These are phyloP conservation scores for Tachystola acroxantha DNA, from an alignment of 2,888 invertebrate genomes.

Conservation along the genomic window DNA sequence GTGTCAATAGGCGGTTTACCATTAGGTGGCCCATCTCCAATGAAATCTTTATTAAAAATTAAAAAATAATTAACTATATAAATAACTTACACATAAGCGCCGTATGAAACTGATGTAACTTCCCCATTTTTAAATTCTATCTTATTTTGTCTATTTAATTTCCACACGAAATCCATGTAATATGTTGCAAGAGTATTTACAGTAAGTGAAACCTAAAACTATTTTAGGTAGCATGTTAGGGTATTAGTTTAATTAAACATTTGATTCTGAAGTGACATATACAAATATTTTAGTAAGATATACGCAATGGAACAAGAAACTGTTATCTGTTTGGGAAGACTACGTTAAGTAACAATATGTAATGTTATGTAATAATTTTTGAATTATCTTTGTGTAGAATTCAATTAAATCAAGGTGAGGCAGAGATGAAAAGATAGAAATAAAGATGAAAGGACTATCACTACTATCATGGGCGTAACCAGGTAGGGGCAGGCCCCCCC, in stretches of 20 bases:
- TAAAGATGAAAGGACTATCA: no score
- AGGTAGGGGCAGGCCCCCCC: no score
- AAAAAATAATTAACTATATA: no score
- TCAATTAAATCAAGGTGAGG: no score
- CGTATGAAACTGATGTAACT: slow-evolving; percentile 25
- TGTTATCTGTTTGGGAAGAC: background rate
- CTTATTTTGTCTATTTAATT: background rate
- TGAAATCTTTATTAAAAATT: no score
- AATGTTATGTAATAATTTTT: no score
- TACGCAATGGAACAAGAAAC: background rate
- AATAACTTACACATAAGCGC: slow-evolving; percentile 29
- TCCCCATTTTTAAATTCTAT: slow-evolving; percentile 24
- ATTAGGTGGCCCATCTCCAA: no score
- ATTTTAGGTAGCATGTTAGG: background rate
- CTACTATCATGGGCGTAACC: no score
- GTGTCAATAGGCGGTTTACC: no score
- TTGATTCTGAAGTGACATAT: background rate
- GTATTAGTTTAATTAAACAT: slow-evolving; percentile 1
- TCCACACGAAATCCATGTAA: background rate
- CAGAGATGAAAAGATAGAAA: no score
- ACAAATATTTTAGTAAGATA: slow-evolving; percentile 1
- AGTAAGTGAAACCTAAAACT: background rate
- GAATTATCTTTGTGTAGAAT: no score
- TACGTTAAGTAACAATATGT: background rate
- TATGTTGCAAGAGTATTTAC: background rate